phyloP scores from a whole-genome alignment of 2,797 vertebrate species.

The Gobionotothen gibberifrons region DNA sequence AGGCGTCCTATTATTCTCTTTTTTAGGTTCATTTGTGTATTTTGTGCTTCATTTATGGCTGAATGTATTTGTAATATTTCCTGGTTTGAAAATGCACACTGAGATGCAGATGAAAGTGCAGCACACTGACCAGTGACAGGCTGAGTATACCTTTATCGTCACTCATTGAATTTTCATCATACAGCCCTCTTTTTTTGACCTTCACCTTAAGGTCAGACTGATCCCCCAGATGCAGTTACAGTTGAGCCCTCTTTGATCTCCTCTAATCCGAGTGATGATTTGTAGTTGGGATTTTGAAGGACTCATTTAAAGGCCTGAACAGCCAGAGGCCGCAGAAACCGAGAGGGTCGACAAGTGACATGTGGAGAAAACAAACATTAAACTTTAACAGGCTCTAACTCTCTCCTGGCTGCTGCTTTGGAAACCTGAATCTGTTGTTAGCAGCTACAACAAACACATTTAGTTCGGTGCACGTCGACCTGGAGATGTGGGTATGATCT shows the following conservation, averaged over 20 bases:
- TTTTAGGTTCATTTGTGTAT: too few species aligned
- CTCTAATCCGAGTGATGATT: slow-evolving; percentile 45
- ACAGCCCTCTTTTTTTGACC: slow-evolving; percentile 30
- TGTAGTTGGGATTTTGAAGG: slow-evolving; percentile 43
- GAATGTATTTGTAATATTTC: background rate
- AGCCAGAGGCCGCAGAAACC: slow-evolving; percentile 53
- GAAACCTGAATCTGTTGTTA: slow-evolving; percentile 64
- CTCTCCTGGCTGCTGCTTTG: slow-evolving; percentile 52
- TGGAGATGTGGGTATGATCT: background rate
- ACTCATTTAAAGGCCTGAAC: slow-evolving; percentile 22
- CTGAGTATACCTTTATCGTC: slow-evolving; percentile 2
- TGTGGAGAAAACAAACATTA: slow-evolving; percentile 75
- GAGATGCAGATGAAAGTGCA: slow-evolving; percentile 31
- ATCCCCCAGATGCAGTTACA: slow-evolving; percentile 38
- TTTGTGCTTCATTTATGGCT: too few species aligned
- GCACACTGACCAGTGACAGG: slow-evolving; percentile 35
- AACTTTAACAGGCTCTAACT: slow-evolving; percentile 77
- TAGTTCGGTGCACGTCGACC: background rate
- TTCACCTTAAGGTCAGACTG: slow-evolving; percentile 24
- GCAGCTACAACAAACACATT: slow-evolving; percentile 44
- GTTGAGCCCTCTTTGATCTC: slow-evolving; percentile 54
- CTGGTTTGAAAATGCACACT: too few species aligned
- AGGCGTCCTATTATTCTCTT: too few species aligned
- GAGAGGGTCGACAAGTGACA: slow-evolving; percentile 62
- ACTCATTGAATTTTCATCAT: slow-evolving; percentile 24